Base-by-base conservation (phyloP, 2,113 vertebrate species). In the Ictidomys tridecemlineatus region DNA sequence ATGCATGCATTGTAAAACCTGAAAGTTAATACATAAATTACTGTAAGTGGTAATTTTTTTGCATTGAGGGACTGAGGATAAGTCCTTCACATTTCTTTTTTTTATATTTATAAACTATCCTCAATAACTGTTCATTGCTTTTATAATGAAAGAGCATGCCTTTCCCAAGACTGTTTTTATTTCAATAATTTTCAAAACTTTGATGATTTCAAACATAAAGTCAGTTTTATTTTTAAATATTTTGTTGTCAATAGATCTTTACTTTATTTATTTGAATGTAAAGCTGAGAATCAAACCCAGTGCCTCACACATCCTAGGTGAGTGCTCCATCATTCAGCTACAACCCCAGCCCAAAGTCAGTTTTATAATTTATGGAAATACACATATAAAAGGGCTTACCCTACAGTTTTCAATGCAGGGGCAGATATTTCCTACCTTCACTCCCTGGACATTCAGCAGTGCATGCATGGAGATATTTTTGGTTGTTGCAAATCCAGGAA, bases 71-170 rank as follows among this genome's bases (percentile, higher is more conserved):
- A 28, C 3, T 79, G 28, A 16, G 22, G 14, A 0, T 34, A 79
- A 87, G 93, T 87, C 69, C 18, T 53, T 83, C 16, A 65, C 39
- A 56, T 92, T 93, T 88, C 13, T 88, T 93, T 90, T 26, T 76
- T 82, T 37, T 89, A 30, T 87, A 95, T 53, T 67, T 70, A 83
- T 78, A 74, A 56, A 39, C 42, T 42, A 39, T 84, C 28, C 8
- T 34, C 42, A 83, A 61, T n/a, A 1, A 67, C 18, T 79, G 5
- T 34, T 93, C 45, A 72, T 74, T 91, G 39, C 22, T 95, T 95
- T 26, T 80, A 4, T 45, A 58, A 76, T 51, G 39, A 53, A 77
- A 83, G 70, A 96, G 56, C 4, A 63, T 34, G 39, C 28, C 1
- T 22, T 85, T 85, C 7, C 9, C 24, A 76, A 69, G 1, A 80